Evolutionary conservation across 2,113 vertebrate genomes (phyloP).

Genomic region (Sinocyclocheilus rhinocerous): DNA sequence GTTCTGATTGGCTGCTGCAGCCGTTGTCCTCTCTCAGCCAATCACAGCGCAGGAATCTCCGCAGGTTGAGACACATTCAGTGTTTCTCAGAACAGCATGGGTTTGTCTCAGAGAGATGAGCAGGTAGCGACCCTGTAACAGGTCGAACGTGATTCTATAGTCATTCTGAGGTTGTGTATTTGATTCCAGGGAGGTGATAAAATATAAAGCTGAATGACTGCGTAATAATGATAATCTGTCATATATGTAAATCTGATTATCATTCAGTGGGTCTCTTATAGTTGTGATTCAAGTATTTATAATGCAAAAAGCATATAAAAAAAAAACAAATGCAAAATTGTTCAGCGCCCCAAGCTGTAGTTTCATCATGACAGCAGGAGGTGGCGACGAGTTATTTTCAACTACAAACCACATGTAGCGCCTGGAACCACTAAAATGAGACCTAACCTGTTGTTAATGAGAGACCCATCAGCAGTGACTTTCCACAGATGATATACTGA

Average conservation of each 20-base stretch:
- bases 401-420: not conserved
- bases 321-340: not conserved
- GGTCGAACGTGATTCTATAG: not conserved
- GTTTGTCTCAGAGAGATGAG: not conserved
- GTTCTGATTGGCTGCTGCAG: not conserved
- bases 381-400: not conserved
- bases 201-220: not conserved
- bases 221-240: too few relatives aligned
- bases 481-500: too few relatives aligned
- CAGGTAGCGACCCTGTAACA: not conserved
- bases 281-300: not conserved
- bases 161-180: not conserved
- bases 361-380: not conserved
- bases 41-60: slow-evolving; percentile 29
- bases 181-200: not conserved
- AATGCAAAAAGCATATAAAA: too few relatives aligned
- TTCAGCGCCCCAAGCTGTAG: not conserved
- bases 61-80: slow-evolving; percentile 54
- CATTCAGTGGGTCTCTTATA: not conserved
- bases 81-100: slow-evolving; percentile 5
- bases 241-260: not conserved
- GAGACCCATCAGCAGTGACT: too few relatives aligned
- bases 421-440: not conserved
- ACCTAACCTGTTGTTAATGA: not conserved
- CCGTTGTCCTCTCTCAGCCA: slow-evolving; percentile 25